Evolutionary conservation across 2,888 invertebrate species (phyloP).

Genomic region (Dione vanillae): DNA sequence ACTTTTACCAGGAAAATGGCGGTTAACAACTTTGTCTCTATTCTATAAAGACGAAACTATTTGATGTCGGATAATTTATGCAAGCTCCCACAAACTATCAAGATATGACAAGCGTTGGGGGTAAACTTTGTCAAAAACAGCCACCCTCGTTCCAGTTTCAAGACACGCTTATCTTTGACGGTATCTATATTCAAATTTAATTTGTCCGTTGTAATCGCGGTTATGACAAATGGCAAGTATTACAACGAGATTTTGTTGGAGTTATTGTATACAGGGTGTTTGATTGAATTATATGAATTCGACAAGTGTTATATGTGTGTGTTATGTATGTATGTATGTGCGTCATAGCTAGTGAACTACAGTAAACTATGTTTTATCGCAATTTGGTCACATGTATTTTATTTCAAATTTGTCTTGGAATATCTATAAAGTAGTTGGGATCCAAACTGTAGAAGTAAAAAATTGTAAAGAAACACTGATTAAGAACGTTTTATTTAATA

Average conservation of each 20-base stretch:
- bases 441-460: too few relatives aligned
- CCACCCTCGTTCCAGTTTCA: constrained; percentile 31
- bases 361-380: too few relatives aligned
- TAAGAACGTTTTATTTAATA: too few relatives aligned
- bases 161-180: constrained; percentile 31
- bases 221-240: constrained; percentile 1
- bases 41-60: constrained; percentile 48
- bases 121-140: constrained; percentile 45
- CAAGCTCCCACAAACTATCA: constrained; percentile 45
- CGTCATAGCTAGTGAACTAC: too few relatives aligned
- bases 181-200: constrained; percentile 33
- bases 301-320: too few relatives aligned
- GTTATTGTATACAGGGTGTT: too few relatives aligned
- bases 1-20: constrained; percentile 48
- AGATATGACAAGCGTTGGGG: constrained; percentile 43
- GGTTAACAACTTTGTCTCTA: constrained; percentile 45
- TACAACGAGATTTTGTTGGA: neutral
- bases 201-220: constrained; percentile 27
- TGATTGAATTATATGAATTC: too few relatives aligned
- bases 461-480: too few relatives aligned
- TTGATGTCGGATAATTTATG: constrained; percentile 50
- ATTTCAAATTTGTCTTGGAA: too few relatives aligned
- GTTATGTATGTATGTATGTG: too few relatives aligned
- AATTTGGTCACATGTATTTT: too few relatives aligned
- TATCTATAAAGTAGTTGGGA: too few relatives aligned